Conservation (phyloP, 2,113 vertebrate species). For the Cnemophilus loriae region DNA sequence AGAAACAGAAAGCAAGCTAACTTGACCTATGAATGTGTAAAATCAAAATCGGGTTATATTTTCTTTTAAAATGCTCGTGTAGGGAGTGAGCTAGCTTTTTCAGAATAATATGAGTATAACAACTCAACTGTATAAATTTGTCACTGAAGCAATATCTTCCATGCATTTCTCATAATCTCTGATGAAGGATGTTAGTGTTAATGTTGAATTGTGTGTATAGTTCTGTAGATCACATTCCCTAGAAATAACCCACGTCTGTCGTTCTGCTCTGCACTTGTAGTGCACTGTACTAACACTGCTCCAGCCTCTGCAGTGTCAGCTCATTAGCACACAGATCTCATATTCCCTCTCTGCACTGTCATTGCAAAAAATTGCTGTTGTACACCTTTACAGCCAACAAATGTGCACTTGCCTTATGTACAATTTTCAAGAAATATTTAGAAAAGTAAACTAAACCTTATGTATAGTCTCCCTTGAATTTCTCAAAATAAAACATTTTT, state of each 20-base stretch:
- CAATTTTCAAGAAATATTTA: slow-evolving; percentile 65
- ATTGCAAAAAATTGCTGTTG: slow-evolving; percentile 90
- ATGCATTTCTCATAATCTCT: not conserved
- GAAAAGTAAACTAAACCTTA: slow-evolving; percentile 59
- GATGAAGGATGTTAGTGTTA: not conserved
- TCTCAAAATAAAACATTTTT: slow-evolving; percentile 22
- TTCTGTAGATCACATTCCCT: slow-evolving; percentile 44
- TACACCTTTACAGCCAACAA: slow-evolving; percentile 83
- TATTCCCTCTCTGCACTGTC: slow-evolving; percentile 91
- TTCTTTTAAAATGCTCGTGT: not conserved
- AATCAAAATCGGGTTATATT: not conserved
- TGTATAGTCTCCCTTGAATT: slow-evolving; percentile 37
- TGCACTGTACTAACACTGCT: slow-evolving; percentile 80
- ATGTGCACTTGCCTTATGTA: slow-evolving; percentile 73
- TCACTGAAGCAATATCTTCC: not conserved
- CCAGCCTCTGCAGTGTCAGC: slow-evolving; percentile 93
- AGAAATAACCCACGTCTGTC: slow-evolving; percentile 35
- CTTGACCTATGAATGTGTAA: not conserved
- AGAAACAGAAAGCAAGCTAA: not conserved
- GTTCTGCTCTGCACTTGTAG: slow-evolving; percentile 77
- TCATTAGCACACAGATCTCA: slow-evolving; percentile 99
- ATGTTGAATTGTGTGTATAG: slow-evolving; percentile 3
- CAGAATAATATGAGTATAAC: not conserved
- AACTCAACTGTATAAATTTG: not conserved
- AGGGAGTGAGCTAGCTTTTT: not conserved